Base-by-base conservation (phyloP, 1,140 invertebrate genomes). In the Zaprionus inermis region DNA sequence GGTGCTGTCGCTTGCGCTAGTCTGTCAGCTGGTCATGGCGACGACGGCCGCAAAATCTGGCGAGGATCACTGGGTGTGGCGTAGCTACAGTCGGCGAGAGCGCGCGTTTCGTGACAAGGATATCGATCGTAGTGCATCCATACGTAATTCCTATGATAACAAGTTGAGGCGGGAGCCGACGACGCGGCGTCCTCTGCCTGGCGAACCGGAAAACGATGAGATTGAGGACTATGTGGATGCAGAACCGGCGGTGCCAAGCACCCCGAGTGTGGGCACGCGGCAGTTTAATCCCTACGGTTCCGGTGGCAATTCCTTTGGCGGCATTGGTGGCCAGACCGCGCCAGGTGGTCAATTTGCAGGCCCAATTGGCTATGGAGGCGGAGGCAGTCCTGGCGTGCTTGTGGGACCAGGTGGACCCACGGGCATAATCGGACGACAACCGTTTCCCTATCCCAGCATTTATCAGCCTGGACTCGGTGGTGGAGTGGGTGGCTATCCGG, bases 341-440 rank as follows among this genome's bases (percentile, higher is more conserved):
- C 77, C 44, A 78, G 81, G 71, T 14, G 91, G 79, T 0, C 72
- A 82, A 49, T 90, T 84, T 22, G 64, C 61, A 9, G 73, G 81
- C 10, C 32, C 36, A 20, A 76, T 46, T 22, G 70, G 65, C 54
- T 67, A 44, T 12, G 79, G 84, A 52, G 76, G 78, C 4, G 81
- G 14, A 1, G 38, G 84, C 5, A 92, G 59, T 72, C 84, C 84
- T 0, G 93, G 94, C 5, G 79, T 95, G 6, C 85, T 95, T 1
- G 93, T 94, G 0, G 94, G 94, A 4, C 94, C 94, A 1, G 93
- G 93, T 3, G 94, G 94, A 59, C 94, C 94, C 7, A 94, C 93
- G 0, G 94, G 94, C 3, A 88, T 92, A 16, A 93, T 94, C 41
- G 94, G 94, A 1, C 61, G 91, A 28, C 63, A 70, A n/a, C 79